phyloP scores from a whole-genome alignment of 2,113 vertebrate genomes.

The Mesitornis unicolor region DNA sequence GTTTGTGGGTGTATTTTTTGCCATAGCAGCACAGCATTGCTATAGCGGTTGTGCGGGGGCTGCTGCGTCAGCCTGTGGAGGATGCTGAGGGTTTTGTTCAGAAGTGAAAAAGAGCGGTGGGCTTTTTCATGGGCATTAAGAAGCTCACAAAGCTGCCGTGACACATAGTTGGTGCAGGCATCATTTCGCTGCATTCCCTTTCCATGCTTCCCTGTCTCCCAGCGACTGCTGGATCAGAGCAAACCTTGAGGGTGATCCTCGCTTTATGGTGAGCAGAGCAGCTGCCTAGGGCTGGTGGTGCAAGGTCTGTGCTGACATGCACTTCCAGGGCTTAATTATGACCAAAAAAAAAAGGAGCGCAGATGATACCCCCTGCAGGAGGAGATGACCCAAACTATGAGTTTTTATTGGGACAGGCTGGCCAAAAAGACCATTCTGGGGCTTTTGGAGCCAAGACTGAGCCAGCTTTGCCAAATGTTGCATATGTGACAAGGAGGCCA shows the following conservation, averaged over 20 bases:
- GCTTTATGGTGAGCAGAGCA: not conserved
- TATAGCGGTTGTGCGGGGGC: too few relatives aligned
- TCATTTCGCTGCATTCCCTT: not conserved
- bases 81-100: not conserved
- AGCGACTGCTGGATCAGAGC: not conserved
- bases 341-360: not conserved
- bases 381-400: not conserved
- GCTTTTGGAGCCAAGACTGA: not conserved
- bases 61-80: rapidly evolving
- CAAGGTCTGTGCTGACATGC: not conserved
- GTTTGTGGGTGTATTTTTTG: not conserved
- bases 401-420: not conserved
- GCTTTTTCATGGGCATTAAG: not conserved
- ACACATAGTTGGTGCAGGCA: not conserved
- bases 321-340: not conserved
- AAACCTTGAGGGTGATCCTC: not conserved
- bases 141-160: not conserved
- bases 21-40: rapidly evolving
- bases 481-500: not conserved
- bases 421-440: not conserved
- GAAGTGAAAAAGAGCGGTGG: not conserved
- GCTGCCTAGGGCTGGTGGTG: rapidly evolving
- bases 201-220: not conserved
- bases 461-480: not conserved
- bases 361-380: not conserved